Evolutionary conservation across 1,140 invertebrate species (phyloP), one percentile per base, ranked within the genome.

Genomic region (Pomacea maculata): DNA sequence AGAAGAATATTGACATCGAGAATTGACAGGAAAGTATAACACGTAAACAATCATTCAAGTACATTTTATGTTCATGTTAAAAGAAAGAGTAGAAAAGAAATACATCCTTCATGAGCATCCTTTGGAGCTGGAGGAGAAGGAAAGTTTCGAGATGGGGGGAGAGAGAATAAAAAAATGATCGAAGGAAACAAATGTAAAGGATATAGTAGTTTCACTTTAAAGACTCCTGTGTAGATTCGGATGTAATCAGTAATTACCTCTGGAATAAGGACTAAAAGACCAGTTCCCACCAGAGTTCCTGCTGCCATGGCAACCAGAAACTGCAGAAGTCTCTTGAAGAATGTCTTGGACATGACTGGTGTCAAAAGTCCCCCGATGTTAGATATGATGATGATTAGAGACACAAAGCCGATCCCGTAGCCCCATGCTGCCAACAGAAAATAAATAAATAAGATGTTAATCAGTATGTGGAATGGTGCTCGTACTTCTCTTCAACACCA

Each of bases 261-360:
- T 55, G 88, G 88, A 70, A 89, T 84, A 0, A 89, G 84, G 3
- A 89, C 86, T 14, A 89, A 70, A 15, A 89, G 75, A 1, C 86
- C 86, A 0, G 93, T 94, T 11, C 93, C 93, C 12, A 92, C 92
- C n/a, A 95, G 87, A 29, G 94, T 94, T 0, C 94, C 94, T 54
- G 94, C 93, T 15, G 94, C 95, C 52, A 95, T 89, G 34, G 94
- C 94, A 64, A 95, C 93, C 76, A 95, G 92, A 63, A 93, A 90
- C 63, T 92, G 93, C 80, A 95, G 92, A 7, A 94, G 85, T 65
- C 90, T 86, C 81, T 93, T 92, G 89, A 94, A 95, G 45, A 92
- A 90, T 7, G 86, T 87, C 79, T 93, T 93, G 15, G 93, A 93
- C 86, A 95, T 92, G 55, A 94, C 88, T 10, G 94, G 94, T 85